phyloP scores from a whole-genome alignment of 2,113 vertebrate genomes.

The Chionomys nivalis region DNA sequence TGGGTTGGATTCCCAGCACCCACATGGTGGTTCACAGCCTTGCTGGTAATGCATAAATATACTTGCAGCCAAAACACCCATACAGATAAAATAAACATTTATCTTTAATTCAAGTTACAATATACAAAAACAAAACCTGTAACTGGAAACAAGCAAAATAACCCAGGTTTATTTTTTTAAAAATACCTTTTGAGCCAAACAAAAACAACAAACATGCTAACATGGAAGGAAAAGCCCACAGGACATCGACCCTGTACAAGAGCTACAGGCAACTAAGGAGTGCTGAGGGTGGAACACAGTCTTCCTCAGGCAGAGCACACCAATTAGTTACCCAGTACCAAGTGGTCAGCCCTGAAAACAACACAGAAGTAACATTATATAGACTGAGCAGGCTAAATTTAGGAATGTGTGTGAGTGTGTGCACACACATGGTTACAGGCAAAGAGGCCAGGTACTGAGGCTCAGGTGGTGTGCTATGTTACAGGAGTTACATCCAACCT shows the following conservation, averaged over 20 bases:
- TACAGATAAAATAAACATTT: not conserved
- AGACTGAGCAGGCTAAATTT: not conserved
- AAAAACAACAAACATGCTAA: not conserved
- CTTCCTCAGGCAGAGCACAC: not conserved
- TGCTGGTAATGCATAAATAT: not conserved
- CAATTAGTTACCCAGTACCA: not conserved
- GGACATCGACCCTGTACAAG: not conserved
- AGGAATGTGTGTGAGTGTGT: not conserved
- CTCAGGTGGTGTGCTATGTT: not conserved
- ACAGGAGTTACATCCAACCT: not conserved
- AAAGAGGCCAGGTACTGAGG: not conserved
- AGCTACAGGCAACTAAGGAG: not conserved
- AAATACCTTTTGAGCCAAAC: not conserved
- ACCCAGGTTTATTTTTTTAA: not conserved
- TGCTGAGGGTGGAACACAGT: not conserved
- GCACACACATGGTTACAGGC: not conserved
- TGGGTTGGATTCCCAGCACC: not conserved
- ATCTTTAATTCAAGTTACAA: not conserved
- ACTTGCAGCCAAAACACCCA: not conserved
- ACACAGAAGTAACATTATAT: not conserved
- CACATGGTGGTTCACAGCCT: not conserved
- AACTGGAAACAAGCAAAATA: slow-evolving; percentile 11
- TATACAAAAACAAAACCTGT: not conserved
- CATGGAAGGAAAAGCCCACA: not conserved
- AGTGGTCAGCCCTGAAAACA: not conserved